These are phyloP conservation scores for Scopus umbretta DNA, from an alignment of 2,113 vertebrate genomes.

Conservation along the genomic window DNA sequence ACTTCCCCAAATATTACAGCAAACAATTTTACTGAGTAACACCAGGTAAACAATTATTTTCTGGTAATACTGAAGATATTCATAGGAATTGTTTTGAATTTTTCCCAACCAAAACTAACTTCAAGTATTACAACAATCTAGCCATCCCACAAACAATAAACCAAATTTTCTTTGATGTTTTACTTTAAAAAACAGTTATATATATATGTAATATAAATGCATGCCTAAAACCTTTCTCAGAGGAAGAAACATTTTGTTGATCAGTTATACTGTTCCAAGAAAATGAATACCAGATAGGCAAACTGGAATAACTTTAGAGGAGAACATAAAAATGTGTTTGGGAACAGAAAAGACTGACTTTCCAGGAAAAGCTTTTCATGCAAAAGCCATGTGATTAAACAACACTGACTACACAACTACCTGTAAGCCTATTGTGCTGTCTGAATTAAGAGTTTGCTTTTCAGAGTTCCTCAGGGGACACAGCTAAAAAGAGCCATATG, in stretches of 20 bases:
- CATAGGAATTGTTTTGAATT: not conserved
- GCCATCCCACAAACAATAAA: not conserved
- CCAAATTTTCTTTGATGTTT: not conserved
- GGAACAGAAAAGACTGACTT: conserved; percentile 1
- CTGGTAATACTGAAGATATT: not conserved
- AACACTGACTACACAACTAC: not conserved
- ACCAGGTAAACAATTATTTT: not conserved
- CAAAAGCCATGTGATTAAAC: not conserved
- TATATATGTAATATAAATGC: conserved; percentile 3
- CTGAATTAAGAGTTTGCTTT: not conserved
- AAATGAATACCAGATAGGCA: conserved; percentile 49
- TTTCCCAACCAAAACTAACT: not conserved
- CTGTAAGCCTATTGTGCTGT: not conserved
- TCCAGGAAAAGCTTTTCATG: conserved; percentile 6
- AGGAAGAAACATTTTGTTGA: conserved; percentile 22
- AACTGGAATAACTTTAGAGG: conserved; percentile 41
- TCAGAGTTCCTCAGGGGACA: not conserved
- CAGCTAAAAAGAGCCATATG: not conserved
- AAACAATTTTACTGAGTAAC: not conserved
- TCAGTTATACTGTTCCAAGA: not conserved
- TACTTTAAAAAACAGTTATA: not conserved
- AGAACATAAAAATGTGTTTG: conserved; percentile 6
- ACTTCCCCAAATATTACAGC: not conserved
- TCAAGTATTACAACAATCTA: not conserved
- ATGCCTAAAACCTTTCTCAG: not conserved